Conservation (phyloP, 2,113 vertebrate species). For the Hemicordylus capensis region DNA sequence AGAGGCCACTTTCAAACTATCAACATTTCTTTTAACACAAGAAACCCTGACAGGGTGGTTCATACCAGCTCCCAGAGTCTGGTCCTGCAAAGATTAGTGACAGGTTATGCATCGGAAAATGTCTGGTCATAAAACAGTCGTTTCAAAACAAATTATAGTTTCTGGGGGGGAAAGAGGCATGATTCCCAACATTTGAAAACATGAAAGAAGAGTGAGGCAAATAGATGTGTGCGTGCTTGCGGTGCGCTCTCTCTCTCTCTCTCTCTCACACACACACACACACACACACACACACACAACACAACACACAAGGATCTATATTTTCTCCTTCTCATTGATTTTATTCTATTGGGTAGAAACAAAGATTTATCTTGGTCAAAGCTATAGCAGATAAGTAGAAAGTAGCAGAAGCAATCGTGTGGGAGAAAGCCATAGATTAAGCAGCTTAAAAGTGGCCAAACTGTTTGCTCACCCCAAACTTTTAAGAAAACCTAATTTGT, state of each 20-base stretch:
- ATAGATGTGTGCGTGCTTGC: not conserved
- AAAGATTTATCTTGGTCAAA: not conserved
- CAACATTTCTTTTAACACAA: slow-evolving; percentile 9
- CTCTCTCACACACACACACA: too few species aligned
- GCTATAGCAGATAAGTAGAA: not conserved
- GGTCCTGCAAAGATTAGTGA: slow-evolving; percentile 8
- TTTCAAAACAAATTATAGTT: not conserved
- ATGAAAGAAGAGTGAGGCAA: not conserved
- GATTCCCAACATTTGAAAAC: not conserved
- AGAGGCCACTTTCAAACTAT: slow-evolving; percentile 31
- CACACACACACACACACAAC: too few species aligned
- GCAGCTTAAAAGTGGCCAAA: not conserved
- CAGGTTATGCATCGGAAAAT: not conserved
- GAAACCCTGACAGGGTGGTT: not conserved
- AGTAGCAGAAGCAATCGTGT: too few species aligned
- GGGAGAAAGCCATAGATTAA: not conserved
- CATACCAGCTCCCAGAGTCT: not conserved
- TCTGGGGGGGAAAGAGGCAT: not conserved
- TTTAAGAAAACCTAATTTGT: not conserved
- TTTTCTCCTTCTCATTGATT: not conserved
- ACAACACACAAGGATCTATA: not conserved
- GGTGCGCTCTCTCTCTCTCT: not conserved
- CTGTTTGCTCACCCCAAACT: not conserved
- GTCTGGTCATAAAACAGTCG: not conserved
- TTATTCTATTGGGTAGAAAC: slow-evolving; percentile 1